Evolutionary conservation across 2,888 invertebrate genomes (phyloP), one percentile per base, ranked within the genome.

Genomic region (Sinohyriopsis cumingii): DNA sequence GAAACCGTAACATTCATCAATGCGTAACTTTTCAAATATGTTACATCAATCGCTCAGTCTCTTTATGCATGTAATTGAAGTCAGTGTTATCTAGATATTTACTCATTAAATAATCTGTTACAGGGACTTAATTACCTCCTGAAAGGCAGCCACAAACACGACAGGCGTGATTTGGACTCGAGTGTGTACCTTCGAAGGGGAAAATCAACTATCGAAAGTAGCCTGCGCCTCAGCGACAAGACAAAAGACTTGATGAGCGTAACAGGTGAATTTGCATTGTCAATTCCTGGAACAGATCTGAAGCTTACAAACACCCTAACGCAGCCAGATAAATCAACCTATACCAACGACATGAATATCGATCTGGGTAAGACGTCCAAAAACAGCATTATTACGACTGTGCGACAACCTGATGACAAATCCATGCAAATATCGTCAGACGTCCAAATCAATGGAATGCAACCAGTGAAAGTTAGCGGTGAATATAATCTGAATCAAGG

Each of bases 251-350:
- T 76, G 12, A 73, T 64, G 57, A 79, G 78, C 63, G 60, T 76
- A 28, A 64, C 61, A 4, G 85, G 83, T 28, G 69, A 73, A 45
- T 72, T 79, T 33, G 67, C 72, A 3, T 67, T 87, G 25, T 70
- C 72, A 12, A 78, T 79, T 64, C 82, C 81, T 25, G 84, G 85
- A 33, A 81, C 79, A 64, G 73, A 76, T 24, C 33, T 86, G 5
- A 64, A 64, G 55, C 45, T 84, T 2, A 78, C 78, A 0, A 78
- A 82, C n/a, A 69, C 72, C 22, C 68, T 84, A n/a, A 65, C 63
- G 4, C 80, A 84, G 72, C 67, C 60, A 1, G 74, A 69, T 28
- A 70, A 73, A 20, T 77, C 77, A 55, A 71, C 79, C 55, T 82
- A 73, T 65, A 74, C 69, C 15, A 79, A 82, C 65, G 72, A 72